Evolutionary conservation across 2,113 vertebrate species (phyloP).

Genomic region (Megaptera novaeangliae): DNA sequence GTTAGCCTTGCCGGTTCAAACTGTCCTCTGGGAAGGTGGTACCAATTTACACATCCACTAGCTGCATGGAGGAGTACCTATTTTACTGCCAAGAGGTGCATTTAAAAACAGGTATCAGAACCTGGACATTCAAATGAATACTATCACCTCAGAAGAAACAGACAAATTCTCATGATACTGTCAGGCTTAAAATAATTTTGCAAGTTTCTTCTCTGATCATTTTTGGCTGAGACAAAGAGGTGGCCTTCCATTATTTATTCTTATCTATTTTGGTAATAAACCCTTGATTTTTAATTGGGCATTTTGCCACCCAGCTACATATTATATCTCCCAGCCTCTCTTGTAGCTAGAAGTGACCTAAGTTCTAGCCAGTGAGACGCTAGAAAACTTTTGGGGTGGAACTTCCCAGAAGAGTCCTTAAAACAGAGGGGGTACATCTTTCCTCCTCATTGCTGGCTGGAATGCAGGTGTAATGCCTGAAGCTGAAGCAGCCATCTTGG

Average conservation of each 20-base stretch:
- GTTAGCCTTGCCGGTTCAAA: neutral
- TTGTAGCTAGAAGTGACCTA: neutral
- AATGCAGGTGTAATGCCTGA: neutral
- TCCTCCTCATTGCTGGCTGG: neutral
- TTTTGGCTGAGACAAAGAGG: neutral
- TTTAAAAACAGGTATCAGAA: neutral
- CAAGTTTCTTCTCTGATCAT: neutral
- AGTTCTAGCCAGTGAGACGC: neutral
- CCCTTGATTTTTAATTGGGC: neutral
- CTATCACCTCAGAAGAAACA: neutral
- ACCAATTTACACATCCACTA: neutral
- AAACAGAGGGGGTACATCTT: neutral
- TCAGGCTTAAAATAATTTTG: neutral
- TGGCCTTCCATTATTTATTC: neutral
- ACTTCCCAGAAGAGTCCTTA: neutral
- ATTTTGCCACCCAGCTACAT: neutral
- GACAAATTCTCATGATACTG: neutral
- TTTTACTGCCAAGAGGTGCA: neutral
- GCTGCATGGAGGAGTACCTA: neutral
- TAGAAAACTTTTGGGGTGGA: neutral
- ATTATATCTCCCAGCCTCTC: neutral
- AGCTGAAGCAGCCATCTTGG: neutral
- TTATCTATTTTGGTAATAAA: neutral
- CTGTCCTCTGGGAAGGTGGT: neutral
- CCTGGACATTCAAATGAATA: neutral